Base-by-base conservation (phyloP, 2,888 invertebrate genomes). In the Himalopsyche japonica region DNA sequence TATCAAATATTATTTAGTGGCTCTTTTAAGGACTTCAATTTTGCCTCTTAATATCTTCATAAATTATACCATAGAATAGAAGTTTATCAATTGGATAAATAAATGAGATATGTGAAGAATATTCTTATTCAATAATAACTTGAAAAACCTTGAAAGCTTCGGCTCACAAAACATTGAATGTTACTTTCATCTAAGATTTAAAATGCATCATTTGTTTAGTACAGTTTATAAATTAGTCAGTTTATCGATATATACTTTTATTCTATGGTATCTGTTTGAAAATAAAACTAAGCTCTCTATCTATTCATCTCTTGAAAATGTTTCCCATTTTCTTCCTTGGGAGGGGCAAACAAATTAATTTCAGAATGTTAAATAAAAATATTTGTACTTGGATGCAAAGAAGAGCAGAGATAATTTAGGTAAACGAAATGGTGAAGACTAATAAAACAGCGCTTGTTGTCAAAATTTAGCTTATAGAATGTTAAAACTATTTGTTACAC, bases 391-490 rank as follows among this genome's bases (percentile, higher is more conserved):
- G 76, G 18, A 30, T 81, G 43, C 57, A 80, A 80, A 82, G 84
- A 43, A 83, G 79, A 79, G 48, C 80, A 86, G 82, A 81, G 77
- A 76, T 79, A 83, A 80, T 84, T 84, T 86, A 81, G 84, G 82
- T 85, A 85, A 87, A 84, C 86, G 84, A 87, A 85, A 86, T 86
- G 87, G 84, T 85, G 87, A 87, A 86, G 86, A 86, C 87, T 87
- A 85, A 87, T n/a, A 80, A 86, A 86, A 86, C 86, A 83, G 87
- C 85, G 87, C 87, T 86, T 87, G 87, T 87, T 87, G 86, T 87
- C 87, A 87, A 87, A 87, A 85, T 87, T 87, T 87, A 87, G 87
- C 87, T 87, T 87, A 86, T 87, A 87, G 87, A 86, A 81, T 87
- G 87, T 87, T 87, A 83, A 86, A 86, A 85, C 77, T 86, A 87